Percentiles rank a stretch among this genome's conserved stretches.
Conservation (phyloP, 2,888 invertebrate genomes). For the Ernsta delagoae region DNA sequence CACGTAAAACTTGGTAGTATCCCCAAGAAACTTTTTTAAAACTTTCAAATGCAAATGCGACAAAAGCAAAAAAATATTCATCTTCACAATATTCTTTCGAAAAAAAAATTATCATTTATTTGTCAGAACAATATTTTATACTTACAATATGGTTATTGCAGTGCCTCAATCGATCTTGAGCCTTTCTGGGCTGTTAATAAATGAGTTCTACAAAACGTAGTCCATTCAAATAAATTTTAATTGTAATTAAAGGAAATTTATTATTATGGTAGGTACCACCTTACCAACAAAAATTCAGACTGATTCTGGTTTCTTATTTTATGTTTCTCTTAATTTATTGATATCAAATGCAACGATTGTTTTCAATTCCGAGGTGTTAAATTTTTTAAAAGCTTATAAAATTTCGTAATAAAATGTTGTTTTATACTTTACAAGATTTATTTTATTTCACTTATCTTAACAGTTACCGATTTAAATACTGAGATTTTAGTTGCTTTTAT, state of each 20-base stretch:
- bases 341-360: neutral
- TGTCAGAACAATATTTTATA: too few species aligned
- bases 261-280: neutral
- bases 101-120: too few species aligned
- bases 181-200: too few species aligned
- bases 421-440: slow-evolving; percentile 22
- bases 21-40: too few species aligned
- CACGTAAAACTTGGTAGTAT: neutral
- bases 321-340: slow-evolving; percentile 1
- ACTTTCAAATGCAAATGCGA: too few species aligned
- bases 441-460: slow-evolving; percentile 21
- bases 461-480: neutral
- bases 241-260: neutral
- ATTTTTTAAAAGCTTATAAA: slow-evolving; percentile 6
- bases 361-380: neutral
- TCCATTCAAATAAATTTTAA: too few species aligned
- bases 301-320: neutral
- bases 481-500: too few species aligned
- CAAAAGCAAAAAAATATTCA: too few species aligned
- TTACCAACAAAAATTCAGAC: too few species aligned
- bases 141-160: neutral
- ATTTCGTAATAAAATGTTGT: slow-evolving; percentile 23
- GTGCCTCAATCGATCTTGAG: too few species aligned
- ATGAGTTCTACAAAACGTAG: neutral
- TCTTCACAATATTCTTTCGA: too few species aligned